These are phyloP conservation scores for Alouatta palliata DNA, from an alignment of 2,113 vertebrate species.

Conservation along the genomic window DNA sequence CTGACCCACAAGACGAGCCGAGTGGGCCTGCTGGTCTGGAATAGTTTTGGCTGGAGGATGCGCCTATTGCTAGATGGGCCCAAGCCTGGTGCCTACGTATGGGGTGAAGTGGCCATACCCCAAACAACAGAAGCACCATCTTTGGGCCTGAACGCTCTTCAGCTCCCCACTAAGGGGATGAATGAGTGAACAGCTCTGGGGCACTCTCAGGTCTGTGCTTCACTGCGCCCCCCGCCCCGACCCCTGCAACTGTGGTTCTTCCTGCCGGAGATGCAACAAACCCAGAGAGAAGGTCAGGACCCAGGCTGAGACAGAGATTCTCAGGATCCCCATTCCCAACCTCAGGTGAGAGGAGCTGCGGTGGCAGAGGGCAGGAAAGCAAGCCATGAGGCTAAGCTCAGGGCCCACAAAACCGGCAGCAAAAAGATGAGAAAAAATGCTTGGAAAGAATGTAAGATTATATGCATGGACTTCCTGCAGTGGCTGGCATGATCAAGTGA, in stretches of 20 bases:
- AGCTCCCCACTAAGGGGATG: not conserved
- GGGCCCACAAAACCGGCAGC: not conserved
- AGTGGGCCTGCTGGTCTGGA: not conserved
- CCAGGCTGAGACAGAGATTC: not conserved
- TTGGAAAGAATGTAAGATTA: not conserved
- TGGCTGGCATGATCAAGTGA: not conserved
- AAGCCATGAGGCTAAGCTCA: not conserved
- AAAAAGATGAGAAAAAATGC: not conserved
- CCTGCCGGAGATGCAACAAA: not conserved
- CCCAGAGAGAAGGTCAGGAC: not conserved
- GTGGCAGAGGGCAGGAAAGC: not conserved
- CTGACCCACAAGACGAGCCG: not conserved
- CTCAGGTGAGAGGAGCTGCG: not conserved
- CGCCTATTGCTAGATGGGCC: not conserved
- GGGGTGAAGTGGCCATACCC: not conserved
- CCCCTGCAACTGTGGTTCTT: not conserved
- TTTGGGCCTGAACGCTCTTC: not conserved
- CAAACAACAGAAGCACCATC: not conserved
- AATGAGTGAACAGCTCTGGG: not conserved
- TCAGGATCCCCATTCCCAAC: not conserved
- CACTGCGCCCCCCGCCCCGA: fast-evolving
- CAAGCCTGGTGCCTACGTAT: not conserved
- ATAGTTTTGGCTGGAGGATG: fast-evolving
- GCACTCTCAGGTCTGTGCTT: not conserved
- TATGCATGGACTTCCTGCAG: no score